Conservation (phyloP, 2,113 vertebrate species). For the Monarcha castaneiventris region DNA sequence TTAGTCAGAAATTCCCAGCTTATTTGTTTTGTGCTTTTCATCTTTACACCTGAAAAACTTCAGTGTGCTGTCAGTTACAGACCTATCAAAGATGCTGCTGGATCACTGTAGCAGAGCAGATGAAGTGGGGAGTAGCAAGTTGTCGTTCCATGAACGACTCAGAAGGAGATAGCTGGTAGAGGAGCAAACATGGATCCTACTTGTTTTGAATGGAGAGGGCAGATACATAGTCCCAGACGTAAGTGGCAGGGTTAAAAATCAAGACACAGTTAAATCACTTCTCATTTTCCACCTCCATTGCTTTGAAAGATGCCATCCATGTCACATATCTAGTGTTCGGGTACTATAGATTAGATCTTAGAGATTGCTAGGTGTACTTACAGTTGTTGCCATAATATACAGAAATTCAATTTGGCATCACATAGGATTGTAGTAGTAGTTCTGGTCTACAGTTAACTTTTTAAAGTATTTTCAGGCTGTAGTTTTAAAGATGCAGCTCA, state of each 20-base stretch:
- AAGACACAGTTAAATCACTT: background rate
- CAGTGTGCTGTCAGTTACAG: background rate
- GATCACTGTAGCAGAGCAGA: background rate
- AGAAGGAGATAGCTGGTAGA: background rate
- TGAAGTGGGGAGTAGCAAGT: background rate
- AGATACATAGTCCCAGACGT: background rate
- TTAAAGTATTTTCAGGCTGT: background rate
- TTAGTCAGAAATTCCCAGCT: constrained; percentile 16
- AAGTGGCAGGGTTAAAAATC: background rate
- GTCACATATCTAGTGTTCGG: background rate
- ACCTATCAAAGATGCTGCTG: background rate
- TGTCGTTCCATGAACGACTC: accelerated
- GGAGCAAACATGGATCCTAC: background rate
- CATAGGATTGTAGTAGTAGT: background rate
- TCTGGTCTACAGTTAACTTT: background rate
- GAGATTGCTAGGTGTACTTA: background rate
- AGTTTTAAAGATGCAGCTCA: background rate
- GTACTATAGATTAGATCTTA: background rate
- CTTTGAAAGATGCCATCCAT: background rate
- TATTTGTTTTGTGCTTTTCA: background rate
- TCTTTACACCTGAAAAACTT: background rate
- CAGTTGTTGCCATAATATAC: background rate
- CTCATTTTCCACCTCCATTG: background rate
- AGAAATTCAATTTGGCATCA: background rate
- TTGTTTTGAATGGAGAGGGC: background rate